A percentile compares a stretch with the other conserved stretches of the same genome.
Conservation (phyloP, 2,888 invertebrate species). For the Xestia rhomboidea region DNA sequence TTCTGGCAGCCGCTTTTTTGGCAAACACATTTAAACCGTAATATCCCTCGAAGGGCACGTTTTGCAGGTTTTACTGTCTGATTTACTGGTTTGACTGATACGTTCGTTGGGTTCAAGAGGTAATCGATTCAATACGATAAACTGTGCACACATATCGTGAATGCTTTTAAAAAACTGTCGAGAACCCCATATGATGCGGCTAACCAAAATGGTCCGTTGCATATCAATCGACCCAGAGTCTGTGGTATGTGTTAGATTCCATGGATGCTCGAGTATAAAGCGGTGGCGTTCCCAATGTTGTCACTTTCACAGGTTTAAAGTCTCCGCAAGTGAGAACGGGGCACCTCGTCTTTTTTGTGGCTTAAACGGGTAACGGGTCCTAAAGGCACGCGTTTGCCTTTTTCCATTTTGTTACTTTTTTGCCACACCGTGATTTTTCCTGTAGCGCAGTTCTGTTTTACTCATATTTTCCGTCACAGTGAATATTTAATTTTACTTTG, state of each 20-base stretch:
- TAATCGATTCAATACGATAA: neutral
- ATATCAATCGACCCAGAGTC: neutral
- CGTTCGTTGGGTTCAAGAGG: neutral
- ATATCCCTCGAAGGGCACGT: neutral
- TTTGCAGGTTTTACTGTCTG: neutral
- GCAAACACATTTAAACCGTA: neutral
- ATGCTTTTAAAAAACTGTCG: neutral
- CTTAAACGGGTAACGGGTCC: constrained; percentile 7
- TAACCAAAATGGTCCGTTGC: neutral
- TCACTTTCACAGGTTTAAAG: constrained; percentile 13
- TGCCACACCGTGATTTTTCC: constrained; percentile 19
- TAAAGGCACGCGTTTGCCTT: constrained; percentile 13
- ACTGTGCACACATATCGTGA: neutral
- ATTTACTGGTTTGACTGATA: neutral
- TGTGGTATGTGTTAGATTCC: neutral
- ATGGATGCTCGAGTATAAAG: neutral
- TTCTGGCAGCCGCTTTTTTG: neutral
- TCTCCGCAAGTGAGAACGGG: constrained; percentile 2
- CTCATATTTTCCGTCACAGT: constrained; percentile 5
- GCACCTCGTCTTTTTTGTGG: constrained; percentile 21
- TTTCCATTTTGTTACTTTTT: constrained; percentile 33
- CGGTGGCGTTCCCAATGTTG: constrained; percentile 3
- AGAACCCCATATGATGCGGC: neutral
- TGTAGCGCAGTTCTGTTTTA: constrained; percentile 3
- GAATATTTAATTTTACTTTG: neutral